Conservation (phyloP, 1,140 invertebrate genomes). For the Harpegnathos saltator region DNA sequence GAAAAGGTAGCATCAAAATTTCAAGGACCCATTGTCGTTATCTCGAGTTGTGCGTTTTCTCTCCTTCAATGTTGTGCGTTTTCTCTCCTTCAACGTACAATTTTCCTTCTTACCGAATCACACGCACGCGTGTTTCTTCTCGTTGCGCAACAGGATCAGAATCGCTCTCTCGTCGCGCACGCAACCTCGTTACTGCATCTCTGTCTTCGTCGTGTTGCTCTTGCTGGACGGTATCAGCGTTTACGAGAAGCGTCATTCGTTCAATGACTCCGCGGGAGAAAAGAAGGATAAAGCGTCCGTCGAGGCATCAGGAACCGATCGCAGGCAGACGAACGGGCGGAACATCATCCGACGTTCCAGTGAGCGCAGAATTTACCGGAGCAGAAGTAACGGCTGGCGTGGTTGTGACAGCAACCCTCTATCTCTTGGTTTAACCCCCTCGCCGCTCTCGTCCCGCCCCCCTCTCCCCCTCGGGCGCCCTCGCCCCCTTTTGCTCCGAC, state of each 20-base stretch:
- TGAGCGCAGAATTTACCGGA: slow-evolving; percentile 81
- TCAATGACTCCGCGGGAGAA: slow-evolving; percentile 14
- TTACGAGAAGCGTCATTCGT: slow-evolving; percentile 27
- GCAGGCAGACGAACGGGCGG: slow-evolving; percentile 65
- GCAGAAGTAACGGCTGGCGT: slow-evolving; percentile 85
- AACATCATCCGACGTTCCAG: slow-evolving; percentile 74
- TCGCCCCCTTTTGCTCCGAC: slow-evolving; percentile 58
- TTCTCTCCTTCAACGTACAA: too few relatives aligned
- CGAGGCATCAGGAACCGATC: slow-evolving; percentile 71
- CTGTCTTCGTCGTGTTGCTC: background rate
- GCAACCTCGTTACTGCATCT: background rate
- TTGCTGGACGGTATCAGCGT: background rate
- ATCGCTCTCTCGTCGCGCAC: too few relatives aligned
- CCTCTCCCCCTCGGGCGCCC: slow-evolving; percentile 54
- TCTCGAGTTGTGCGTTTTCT: too few relatives aligned
- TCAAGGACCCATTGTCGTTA: too few relatives aligned
- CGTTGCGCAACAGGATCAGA: too few relatives aligned
- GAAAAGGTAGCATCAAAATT: too few relatives aligned
- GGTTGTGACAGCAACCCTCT: slow-evolving; percentile 82
- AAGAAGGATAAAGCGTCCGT: slow-evolving; percentile 40
- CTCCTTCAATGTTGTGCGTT: too few relatives aligned
- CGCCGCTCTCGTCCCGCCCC: slow-evolving; percentile 66
- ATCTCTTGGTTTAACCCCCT: slow-evolving; percentile 76
- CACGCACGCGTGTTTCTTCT: too few relatives aligned
- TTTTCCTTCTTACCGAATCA: too few relatives aligned